These are phyloP conservation scores for Oscheius myriophilus DNA, from an alignment of 2,888 invertebrate genomes.

Conservation along the genomic window DNA sequence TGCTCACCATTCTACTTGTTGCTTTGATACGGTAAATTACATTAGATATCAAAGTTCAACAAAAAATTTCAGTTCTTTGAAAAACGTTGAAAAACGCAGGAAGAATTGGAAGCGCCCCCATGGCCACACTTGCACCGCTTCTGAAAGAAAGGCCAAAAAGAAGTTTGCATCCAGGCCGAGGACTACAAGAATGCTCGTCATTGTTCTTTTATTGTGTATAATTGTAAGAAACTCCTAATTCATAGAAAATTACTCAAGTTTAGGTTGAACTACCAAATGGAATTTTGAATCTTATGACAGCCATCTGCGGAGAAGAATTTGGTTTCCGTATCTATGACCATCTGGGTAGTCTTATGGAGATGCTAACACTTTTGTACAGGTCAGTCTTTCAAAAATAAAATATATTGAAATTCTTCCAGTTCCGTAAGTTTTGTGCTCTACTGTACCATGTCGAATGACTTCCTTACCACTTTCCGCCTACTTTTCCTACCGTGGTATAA, in stretches of 20 bases:
- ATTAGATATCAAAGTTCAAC: neutral
- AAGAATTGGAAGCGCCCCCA: slow-evolving; percentile 47
- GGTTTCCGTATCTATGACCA: slow-evolving; percentile 59
- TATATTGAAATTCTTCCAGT: slow-evolving; percentile 29
- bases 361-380: slow-evolving; percentile 62
- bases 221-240: slow-evolving; percentile 36
- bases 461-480: slow-evolving; percentile 55
- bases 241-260: slow-evolving; percentile 3
- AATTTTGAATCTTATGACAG: slow-evolving; percentile 55
- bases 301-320: slow-evolving; percentile 58
- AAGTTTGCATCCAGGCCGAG: slow-evolving; percentile 47
- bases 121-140: slow-evolving; percentile 41
- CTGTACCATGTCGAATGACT: slow-evolving; percentile 61
- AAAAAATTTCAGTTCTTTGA: slow-evolving; percentile 44
- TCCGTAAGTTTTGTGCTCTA: slow-evolving; percentile 63
- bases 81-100: slow-evolving; percentile 54
- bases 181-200: slow-evolving; percentile 61
- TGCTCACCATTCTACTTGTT: slow-evolving; percentile 51
- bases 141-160: slow-evolving; percentile 46
- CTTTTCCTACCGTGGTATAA: slow-evolving; percentile 51
- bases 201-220: slow-evolving; percentile 55
- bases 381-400: neutral
- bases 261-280: slow-evolving; percentile 64
- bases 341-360: slow-evolving; percentile 62
- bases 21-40: slow-evolving; percentile 43